Evolutionary conservation across 37 sponge, comb jelly and placozoan genomes (phyloP), one percentile per base, ranked within the genome.

Genomic region (Geodia barretti): DNA sequence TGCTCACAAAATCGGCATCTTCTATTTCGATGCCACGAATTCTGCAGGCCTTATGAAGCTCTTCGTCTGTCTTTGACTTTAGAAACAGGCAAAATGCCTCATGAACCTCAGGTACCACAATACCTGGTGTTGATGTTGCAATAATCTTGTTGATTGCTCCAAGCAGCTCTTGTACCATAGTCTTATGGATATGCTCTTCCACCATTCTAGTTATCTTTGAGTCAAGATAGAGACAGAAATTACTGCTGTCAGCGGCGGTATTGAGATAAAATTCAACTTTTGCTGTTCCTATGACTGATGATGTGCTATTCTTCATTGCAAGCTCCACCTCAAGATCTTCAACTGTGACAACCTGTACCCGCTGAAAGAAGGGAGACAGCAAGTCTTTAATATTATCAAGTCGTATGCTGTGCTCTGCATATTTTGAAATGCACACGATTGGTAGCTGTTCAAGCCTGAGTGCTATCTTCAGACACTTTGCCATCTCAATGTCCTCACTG

Each of bases 291-390:
- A 76, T 32, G 30, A 1, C 28, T 33, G 3, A 24, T n/a, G n/a
- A n/a, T 21, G 2, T 36, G 40, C 25, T 2, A 35, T 29, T 47
- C 64, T 2, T 42, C 29, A 78, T 40, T 1, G 24, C 29, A 41
- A 78, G 41, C 14, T 65, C 66, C 28, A 41, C 43, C 64, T 42
- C 24, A 35, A 82, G 74, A 36, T 73, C 34, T 17, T n/a, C 9
- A 40, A 73, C 43, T 0, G 83, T 82, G 21, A 63, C 63, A 20
- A 82, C 42, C 60, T 41, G 0, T 2, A 82, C 62, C 23, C 28
- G 54, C 28, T 34, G 21, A 0, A 82, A 35, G 64, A 82, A 62
- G 35, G 3, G 19, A 70, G 24, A 8, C 4, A 70, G 39, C 32
- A 64, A 1, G 21, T 38, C 38, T 5, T 38, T 1, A 33, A 68